Evolutionary conservation across 2,888 invertebrate species (phyloP), one percentile per base, ranked within the genome.

Genomic region (Phyllotreta cruciferae): DNA sequence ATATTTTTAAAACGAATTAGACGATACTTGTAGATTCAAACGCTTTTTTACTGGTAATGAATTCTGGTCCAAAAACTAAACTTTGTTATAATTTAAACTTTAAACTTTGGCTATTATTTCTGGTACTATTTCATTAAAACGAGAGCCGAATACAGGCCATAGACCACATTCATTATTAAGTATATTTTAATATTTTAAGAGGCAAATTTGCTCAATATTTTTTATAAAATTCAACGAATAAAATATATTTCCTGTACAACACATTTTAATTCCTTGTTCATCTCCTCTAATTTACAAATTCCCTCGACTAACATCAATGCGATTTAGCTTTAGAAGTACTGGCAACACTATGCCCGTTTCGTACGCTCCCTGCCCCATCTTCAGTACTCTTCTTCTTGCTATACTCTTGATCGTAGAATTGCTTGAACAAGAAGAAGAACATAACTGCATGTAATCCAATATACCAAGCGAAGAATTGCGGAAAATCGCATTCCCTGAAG

Each of bases 361-460:
- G 82, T 63, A 65, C 67, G 45, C 61, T 35, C 39, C 57, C 68
- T 53, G 66, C 71, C 7, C 47, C 24, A 47, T 47, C 34, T 14
- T 63, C 64, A 14, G 56, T 52, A 1, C 61, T 24, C 11, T 35
- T 9, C n/a, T 35, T 60, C 37, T 76, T 81, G 74, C 74, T 82
- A 83, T 94, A 94, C 11, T 90, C 88, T 80, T 91, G 88, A 78
- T 91, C 90, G 87, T 96, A 97, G 85, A 96, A 97, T 81, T 96
- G 92, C 78, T 91, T 92, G 86, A 97, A 97, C 66, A 97, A 87
- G 87, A 94, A 91, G 86, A 94, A 92, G 89, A 97, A 97, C 89
- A 97, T 92, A 70, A 96, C 89, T 0, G 96, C 96, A 82, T 97
- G 96, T 85, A 93, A 89, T 62, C 95, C 95, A 79, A 97, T 97